A percentile compares a stretch with the other conserved stretches of the same genome.
phyloP scores from a whole-genome alignment of 2,113 vertebrate genomes.

The Cervus canadensis region DNA sequence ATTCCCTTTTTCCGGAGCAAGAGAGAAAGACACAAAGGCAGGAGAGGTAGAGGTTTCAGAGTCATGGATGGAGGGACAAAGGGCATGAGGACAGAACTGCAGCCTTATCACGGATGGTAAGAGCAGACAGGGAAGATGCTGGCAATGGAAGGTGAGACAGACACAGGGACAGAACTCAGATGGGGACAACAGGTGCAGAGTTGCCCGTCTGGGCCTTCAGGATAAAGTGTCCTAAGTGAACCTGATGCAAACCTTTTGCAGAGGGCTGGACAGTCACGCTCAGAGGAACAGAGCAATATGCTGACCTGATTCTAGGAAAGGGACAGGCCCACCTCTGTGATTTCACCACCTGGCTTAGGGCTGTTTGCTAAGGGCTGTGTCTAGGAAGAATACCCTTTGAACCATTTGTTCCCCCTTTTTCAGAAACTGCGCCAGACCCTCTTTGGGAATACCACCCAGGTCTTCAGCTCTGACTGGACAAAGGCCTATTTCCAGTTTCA shows the following conservation, averaged over 20 bases:
- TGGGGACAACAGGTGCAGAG: neutral
- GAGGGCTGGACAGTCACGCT: neutral
- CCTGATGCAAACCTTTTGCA: neutral
- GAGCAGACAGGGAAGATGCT: neutral
- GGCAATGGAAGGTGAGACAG: neutral
- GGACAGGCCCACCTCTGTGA: neutral
- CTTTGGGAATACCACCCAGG: conserved; percentile 77
- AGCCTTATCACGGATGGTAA: accelerated
- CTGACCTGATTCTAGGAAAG: no score
- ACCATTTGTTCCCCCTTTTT: neutral
- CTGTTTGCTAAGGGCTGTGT: neutral
- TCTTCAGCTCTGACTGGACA: conserved; percentile 85
- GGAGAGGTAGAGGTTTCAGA: neutral
- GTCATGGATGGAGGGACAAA: neutral
- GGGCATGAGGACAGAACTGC: neutral
- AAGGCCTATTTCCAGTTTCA: conserved; percentile 84
- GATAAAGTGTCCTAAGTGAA: neutral
- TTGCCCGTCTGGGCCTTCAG: neutral
- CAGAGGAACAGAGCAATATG: neutral
- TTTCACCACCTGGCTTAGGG: neutral
- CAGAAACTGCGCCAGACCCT: conserved; percentile 85
- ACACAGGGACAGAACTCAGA: neutral
- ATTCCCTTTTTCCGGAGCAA: neutral
- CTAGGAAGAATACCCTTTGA: neutral
- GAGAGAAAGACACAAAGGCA: neutral